A percentile compares a stretch with the other conserved stretches of the same genome.
Conservation (phyloP, 2,113 vertebrate species). For the Heterocephalus glaber region DNA sequence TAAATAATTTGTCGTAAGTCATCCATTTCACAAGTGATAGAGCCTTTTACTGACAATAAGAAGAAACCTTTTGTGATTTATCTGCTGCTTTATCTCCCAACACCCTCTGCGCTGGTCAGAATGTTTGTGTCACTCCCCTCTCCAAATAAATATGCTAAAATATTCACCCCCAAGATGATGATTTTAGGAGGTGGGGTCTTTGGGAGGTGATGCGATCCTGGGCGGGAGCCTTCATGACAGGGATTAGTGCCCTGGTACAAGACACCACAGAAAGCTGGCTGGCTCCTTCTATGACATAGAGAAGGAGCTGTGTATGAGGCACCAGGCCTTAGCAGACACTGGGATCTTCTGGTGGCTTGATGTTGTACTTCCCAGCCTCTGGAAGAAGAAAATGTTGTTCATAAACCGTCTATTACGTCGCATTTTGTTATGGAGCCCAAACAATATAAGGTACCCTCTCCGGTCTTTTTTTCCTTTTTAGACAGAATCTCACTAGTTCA, state of each 20-base stretch:
- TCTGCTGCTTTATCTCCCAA: not conserved
- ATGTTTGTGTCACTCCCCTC: not conserved
- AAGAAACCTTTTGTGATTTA: not conserved
- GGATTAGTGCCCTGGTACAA: not conserved
- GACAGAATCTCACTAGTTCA: no score
- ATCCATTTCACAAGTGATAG: not conserved
- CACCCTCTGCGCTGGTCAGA: not conserved
- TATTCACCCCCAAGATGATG: not conserved
- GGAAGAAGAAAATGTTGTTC: not conserved
- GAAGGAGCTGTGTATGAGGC: not conserved
- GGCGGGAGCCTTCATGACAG: no score
- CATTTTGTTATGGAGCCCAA: not conserved
- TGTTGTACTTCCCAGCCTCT: not conserved
- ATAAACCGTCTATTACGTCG: not conserved
- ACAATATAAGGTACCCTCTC: not conserved
- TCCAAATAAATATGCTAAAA: not conserved
- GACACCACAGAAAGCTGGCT: not conserved
- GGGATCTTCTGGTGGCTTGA: not conserved
- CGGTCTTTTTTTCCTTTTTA: no score
- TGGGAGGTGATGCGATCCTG: no score
- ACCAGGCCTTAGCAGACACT: not conserved
- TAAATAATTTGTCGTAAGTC: not conserved
- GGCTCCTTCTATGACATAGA: no score
- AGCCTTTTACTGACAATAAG: not conserved
- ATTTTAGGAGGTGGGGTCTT: not conserved